Evolutionary conservation across 2,113 vertebrate genomes (phyloP).

Genomic region (Felis chaus): DNA sequence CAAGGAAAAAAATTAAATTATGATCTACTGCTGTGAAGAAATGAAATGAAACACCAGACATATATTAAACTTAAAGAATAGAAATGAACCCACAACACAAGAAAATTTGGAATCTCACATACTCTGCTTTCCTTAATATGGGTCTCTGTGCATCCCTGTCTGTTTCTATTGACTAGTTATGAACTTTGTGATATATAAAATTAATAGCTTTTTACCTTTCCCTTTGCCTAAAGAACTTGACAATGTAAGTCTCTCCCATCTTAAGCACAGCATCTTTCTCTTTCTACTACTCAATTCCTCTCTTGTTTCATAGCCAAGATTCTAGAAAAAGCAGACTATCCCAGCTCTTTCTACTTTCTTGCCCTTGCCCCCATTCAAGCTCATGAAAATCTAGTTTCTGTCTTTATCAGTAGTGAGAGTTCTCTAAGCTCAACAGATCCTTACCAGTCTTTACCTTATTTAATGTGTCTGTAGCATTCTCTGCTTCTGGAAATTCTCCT

Average conservation of each 20-base stretch:
- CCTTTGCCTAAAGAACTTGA: conserved; percentile 25
- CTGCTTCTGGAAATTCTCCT: background rate
- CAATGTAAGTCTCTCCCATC: conserved; percentile 1
- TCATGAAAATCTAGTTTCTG: background rate
- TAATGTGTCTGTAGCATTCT: background rate
- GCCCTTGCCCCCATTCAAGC: background rate
- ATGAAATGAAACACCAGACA: conserved; percentile 71
- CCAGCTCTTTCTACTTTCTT: background rate
- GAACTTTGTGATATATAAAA: conserved; percentile 55
- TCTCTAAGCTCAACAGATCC: background rate
- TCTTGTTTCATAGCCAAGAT: background rate
- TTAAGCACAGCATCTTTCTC: background rate
- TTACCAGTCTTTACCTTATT: background rate
- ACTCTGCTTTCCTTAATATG: conserved; percentile 41
- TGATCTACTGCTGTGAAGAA: conserved; percentile 67
- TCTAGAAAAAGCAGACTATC: background rate
- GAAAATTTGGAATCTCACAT: conserved; percentile 62
- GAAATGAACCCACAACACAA: conserved; percentile 68
- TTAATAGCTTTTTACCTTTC: conserved; percentile 67
- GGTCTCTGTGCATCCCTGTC: conserved; percentile 21
- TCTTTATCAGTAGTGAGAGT: background rate
- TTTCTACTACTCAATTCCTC: background rate
- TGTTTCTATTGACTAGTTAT: conserved; percentile 40
- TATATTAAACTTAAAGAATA: conserved; percentile 76
- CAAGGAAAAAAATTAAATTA: conserved; percentile 73